Evolutionary conservation across 2,888 invertebrate genomes (phyloP).

Genomic region (Tetragonula carbonaria): DNA sequence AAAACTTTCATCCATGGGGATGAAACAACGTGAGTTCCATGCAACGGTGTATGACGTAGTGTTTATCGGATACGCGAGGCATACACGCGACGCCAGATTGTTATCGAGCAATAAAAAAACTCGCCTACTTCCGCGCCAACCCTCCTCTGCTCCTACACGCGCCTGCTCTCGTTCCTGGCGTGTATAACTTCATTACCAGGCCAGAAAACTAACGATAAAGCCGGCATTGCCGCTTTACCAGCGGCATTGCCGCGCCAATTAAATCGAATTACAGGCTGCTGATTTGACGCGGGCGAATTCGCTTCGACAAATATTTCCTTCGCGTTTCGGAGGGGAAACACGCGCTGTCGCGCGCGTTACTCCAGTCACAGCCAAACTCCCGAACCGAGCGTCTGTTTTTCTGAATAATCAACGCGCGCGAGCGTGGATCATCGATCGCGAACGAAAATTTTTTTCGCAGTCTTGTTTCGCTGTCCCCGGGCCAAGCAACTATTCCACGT

Average conservation of each 20-base stretch:
- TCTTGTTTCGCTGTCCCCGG: neutral
- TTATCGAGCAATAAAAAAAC: constrained; percentile 51
- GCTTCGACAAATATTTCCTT: constrained; percentile 33
- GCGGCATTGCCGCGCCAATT: constrained; percentile 20
- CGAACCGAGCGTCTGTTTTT: neutral
- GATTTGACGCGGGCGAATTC: constrained; percentile 45
- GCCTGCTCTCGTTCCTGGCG: neutral
- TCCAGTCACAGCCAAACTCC: no score
- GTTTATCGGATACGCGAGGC: neutral
- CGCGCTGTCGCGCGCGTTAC: neutral
- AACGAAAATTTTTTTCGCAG: neutral
- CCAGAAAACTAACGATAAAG: constrained; percentile 43
- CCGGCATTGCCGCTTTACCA: neutral
- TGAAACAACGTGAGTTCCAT: neutral
- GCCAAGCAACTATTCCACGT: neutral
- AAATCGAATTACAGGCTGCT: constrained; percentile 45
- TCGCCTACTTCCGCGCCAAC: neutral
- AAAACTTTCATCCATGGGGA: neutral
- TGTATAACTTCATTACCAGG: constrained; percentile 48
- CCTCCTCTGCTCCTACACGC: neutral
- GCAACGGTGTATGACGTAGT: neutral
- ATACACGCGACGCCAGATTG: constrained; percentile 38
- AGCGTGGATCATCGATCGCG: neutral
- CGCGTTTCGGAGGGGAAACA: constrained; percentile 13
- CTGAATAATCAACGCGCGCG: constrained; percentile 22